phyloP scores from a whole-genome alignment of 2,113 vertebrate species.

The Cyanistes caeruleus region DNA sequence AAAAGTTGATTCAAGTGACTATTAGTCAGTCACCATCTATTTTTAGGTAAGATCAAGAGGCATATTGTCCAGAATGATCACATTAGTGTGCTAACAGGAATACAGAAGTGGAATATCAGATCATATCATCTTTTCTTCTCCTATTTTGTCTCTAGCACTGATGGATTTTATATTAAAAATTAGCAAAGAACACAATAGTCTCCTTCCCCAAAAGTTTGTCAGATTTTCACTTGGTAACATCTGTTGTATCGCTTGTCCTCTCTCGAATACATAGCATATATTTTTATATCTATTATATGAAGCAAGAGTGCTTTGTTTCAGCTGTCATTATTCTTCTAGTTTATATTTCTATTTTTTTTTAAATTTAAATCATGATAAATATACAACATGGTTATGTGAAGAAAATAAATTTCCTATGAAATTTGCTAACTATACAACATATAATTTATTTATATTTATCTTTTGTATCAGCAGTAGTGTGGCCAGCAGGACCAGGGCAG shows the following conservation, averaged over 20 bases:
- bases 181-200: neutral
- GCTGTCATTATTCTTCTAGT: neutral
- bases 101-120: neutral
- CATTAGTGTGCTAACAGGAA: neutral
- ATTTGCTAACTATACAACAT: neutral
- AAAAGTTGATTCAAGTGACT: neutral
- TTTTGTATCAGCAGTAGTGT: neutral
- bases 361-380: neutral
- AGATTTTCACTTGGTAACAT: neutral
- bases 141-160: neutral
- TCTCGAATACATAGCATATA: neutral
- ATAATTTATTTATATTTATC: neutral
- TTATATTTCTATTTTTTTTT: neutral
- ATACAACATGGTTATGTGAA: neutral
- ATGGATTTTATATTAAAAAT: neutral
- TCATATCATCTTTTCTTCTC: neutral
- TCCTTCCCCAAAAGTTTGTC: neutral
- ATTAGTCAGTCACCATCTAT: neutral
- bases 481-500: neutral
- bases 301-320: neutral
- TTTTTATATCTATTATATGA: neutral
- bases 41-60: neutral
- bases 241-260: neutral
- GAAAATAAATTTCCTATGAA: neutral
- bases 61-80: neutral